phyloP scores from a whole-genome alignment of 2,888 invertebrate genomes.

The Spilarctia lutea region DNA sequence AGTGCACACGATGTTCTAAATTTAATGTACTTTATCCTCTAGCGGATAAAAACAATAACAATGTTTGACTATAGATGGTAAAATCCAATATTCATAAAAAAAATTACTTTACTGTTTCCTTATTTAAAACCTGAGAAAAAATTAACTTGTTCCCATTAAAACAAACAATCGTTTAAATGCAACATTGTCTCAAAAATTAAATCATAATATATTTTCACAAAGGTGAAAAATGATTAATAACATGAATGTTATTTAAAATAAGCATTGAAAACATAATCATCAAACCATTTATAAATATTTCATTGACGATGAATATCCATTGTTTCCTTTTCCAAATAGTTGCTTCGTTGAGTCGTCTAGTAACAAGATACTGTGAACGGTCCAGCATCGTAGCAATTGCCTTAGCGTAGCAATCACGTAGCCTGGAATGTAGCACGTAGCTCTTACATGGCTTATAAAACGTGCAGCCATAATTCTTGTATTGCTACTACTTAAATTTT shows the following conservation, averaged over 20 bases:
- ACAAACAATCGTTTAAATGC: no score
- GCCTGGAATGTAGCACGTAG: constrained; percentile 34
- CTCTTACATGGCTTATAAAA: constrained; percentile 30
- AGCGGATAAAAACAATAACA: no score
- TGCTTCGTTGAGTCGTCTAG: background rate
- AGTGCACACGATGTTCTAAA: no score
- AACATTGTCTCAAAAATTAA: background rate
- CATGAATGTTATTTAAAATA: background rate
- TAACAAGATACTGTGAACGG: background rate
- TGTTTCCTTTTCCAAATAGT: background rate
- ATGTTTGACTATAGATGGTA: no score
- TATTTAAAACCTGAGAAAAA: no score
- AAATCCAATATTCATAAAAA: no score
- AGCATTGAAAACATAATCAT: background rate
- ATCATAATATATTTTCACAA: no score
- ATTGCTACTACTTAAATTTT: constrained; percentile 19
- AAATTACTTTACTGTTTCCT: no score
- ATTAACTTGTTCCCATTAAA: background rate
- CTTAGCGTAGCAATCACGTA: constrained; percentile 49
- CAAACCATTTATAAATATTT: background rate
- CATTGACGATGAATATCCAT: background rate
- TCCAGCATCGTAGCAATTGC: constrained; percentile 36
- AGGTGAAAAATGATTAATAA: background rate
- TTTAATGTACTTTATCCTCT: no score
- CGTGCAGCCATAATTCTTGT: constrained; percentile 18